Conservation (phyloP, 2,888 invertebrate species). For the Teleiodes luculella region DNA sequence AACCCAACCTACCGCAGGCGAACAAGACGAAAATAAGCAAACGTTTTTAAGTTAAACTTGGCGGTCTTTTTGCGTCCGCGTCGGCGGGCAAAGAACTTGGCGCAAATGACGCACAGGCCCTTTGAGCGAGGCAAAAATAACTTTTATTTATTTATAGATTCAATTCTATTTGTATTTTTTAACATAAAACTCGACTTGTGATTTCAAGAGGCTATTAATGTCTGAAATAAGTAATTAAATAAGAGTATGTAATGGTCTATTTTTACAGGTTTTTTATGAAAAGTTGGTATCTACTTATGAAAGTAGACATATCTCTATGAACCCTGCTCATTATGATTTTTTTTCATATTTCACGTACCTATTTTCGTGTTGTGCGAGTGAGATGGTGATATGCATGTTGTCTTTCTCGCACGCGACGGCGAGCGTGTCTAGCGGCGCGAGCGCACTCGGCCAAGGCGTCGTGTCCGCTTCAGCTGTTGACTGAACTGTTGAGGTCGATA, state of each 20-base stretch:
- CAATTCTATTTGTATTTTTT: too few species aligned
- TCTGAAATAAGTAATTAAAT: too few species aligned
- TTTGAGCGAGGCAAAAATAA: too few species aligned
- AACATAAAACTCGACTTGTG: too few species aligned
- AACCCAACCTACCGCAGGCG: neutral
- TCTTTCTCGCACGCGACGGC: slow-evolving; percentile 68
- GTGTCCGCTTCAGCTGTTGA: slow-evolving; percentile 52
- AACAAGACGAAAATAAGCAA: neutral
- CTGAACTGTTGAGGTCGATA: slow-evolving; percentile 66
- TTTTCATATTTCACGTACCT: slow-evolving; percentile 18
- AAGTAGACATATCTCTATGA: too few species aligned
- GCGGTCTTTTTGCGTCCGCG: neutral
- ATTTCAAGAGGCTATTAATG: too few species aligned
- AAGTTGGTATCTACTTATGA: too few species aligned
- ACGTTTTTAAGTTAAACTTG: neutral
- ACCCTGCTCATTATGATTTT: too few species aligned
- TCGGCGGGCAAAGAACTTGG: neutral
- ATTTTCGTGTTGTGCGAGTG: slow-evolving; percentile 42
- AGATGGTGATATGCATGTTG: slow-evolving; percentile 71
- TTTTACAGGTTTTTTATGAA: too few species aligned
- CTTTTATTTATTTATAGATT: too few species aligned
- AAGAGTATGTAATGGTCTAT: too few species aligned
- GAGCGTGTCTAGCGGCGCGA: slow-evolving; percentile 64
- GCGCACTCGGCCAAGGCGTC: slow-evolving; percentile 56
- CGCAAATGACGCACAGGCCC: too few species aligned